Conservation (phyloP, 1,140 invertebrate genomes). For the Batillaria attramentaria region DNA sequence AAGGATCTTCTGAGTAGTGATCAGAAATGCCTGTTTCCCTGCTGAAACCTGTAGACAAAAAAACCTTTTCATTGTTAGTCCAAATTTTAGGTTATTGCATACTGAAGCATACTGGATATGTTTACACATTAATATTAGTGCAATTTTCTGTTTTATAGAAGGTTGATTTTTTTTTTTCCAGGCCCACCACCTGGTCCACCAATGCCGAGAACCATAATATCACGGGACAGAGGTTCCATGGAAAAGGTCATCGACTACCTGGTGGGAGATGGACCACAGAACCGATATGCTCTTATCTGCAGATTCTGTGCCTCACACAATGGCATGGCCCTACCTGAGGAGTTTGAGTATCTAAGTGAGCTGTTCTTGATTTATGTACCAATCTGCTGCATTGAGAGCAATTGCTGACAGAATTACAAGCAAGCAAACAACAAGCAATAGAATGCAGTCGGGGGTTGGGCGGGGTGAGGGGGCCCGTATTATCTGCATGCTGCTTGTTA, state of each 20-base stretch:
- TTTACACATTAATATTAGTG: too few species aligned
- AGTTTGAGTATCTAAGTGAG: conserved; percentile 92
- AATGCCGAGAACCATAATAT: conserved; percentile 74
- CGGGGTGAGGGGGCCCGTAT: too few species aligned
- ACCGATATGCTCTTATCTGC: conserved; percentile 96
- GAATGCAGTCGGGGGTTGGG: too few species aligned
- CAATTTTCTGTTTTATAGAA: too few species aligned
- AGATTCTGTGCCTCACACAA: conserved; percentile 91
- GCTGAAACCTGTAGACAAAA: too few species aligned
- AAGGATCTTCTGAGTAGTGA: too few species aligned
- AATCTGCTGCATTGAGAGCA: not conserved
- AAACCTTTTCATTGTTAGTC: too few species aligned
- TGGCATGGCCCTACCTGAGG: conserved; percentile 96
- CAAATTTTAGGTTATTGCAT: too few species aligned
- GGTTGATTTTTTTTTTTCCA: conserved; percentile 26
- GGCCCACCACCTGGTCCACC: conserved; percentile 60
- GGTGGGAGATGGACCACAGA: conserved; percentile 94
- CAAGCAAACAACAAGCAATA: too few species aligned
- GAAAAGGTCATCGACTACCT: conserved; percentile 95
- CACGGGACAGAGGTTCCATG: conserved; percentile 79
- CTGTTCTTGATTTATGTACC: conserved; percentile 24
- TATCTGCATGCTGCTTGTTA: too few species aligned
- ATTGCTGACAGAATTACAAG: not conserved
- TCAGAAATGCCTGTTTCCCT: too few species aligned
- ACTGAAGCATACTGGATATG: too few species aligned